Evolutionary conservation across 2,797 vertebrate species (phyloP), one percentile per base, ranked within the genome.

Genomic region (Echeneis naucrates): DNA sequence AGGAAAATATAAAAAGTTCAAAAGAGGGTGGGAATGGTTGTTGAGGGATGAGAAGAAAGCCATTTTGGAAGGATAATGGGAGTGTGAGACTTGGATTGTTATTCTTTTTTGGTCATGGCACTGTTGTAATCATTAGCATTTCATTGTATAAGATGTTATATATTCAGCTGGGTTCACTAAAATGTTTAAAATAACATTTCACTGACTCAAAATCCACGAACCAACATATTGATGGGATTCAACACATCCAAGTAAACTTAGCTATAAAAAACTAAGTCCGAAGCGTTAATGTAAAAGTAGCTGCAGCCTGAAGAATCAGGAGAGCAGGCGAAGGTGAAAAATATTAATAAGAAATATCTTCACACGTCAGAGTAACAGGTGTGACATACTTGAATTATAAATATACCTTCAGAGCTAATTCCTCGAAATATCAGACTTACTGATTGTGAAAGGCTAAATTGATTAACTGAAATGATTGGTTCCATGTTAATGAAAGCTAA

Each of bases 381-480:
- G 17, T 32, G 37, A 13, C 32, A 16, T 50, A 17, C 8, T 10
- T 33, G 24, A 33, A 11, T 30, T 48, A 16, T 27, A 44, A 19
- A 2, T 13, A 21, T 40, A 56, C 59, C 14, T 2, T 24, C n/a
- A n/a, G 33, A 48, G 19, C 10, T 14, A 12, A 13, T 32, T 21
- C 6, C 26, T 59, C 44, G 17, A 24, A 16, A 60, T 27, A 38
- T 48, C 35, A n/a, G 14, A 50, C 5, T 42, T 26, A 4, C 27
- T 0, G 27, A 52, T 69, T 53, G 24, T 52, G 23, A 48, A 27
- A 13, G n/a, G 27, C 51, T 50, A 45, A 55, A 19, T 19, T 51
- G 26, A 50, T 67, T 12, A 44, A 9, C n/a, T 48, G 52, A 2
- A 65, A 72, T 60, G 65, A 47, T 63, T 70, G 33, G 62, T 54